Evolutionary conservation across 2,113 vertebrate genomes (phyloP).

Genomic region (Phalacrocorax brasilianus): DNA sequence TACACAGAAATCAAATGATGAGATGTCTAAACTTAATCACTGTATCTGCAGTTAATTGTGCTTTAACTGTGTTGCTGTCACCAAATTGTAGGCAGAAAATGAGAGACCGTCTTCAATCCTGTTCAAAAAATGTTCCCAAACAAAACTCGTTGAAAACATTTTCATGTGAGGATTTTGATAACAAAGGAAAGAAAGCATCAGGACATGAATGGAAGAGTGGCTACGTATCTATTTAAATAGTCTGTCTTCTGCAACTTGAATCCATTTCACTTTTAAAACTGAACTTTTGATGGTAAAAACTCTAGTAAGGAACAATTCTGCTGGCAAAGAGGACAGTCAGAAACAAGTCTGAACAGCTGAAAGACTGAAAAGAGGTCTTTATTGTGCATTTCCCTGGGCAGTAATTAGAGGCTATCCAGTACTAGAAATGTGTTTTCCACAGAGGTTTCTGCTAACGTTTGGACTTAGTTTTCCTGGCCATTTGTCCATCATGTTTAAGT

Average conservation of each 20-base stretch:
- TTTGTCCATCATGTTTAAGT: conserved; percentile 3
- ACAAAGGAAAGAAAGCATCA: neutral
- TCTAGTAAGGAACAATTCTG: neutral
- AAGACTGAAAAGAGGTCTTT: conserved; percentile 32
- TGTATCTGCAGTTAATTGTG: neutral
- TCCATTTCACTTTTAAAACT: conserved; percentile 8
- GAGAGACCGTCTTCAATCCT: neutral
- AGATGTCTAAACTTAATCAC: neutral
- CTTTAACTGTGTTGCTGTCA: conserved; percentile 4
- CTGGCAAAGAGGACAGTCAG: neutral
- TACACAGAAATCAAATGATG: neutral
- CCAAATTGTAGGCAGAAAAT: neutral
- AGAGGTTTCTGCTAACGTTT: neutral
- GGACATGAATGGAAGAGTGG: neutral
- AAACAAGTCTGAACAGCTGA: conserved; percentile 33
- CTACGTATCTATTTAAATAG: neutral
- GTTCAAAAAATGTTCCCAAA: neutral
- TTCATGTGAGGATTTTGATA: neutral
- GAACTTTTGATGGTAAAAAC: neutral
- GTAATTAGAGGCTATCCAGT: neutral
- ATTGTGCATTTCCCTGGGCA: neutral
- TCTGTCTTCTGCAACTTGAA: neutral
- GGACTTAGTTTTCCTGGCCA: neutral
- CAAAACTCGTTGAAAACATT: neutral
- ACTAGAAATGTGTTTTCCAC: neutral